Evolutionary conservation across 2,113 vertebrate genomes (phyloP).

Genomic region (Cynocephalus volans): DNA sequence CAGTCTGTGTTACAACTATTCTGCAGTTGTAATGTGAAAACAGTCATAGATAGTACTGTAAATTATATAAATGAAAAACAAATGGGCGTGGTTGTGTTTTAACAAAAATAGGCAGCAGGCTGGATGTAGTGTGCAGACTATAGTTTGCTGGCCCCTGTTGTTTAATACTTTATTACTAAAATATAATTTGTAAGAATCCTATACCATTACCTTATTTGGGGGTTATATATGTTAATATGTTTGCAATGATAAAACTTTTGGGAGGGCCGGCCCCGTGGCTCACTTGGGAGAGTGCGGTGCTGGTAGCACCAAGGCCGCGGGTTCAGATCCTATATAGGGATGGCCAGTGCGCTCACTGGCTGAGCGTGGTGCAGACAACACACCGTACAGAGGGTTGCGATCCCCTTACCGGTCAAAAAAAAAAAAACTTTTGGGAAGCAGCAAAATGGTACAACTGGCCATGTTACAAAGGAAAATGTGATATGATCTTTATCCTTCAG

Average conservation of each 20-base stretch:
- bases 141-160: neutral
- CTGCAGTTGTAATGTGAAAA: neutral
- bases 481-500: neutral
- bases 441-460: neutral
- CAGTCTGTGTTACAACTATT: neutral
- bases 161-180: neutral
- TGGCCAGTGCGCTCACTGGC: too few species aligned
- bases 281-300: too few species aligned
- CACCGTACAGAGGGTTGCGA: too few species aligned
- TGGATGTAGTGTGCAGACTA: neutral
- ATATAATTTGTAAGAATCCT: neutral
- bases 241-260: conserved; percentile 3
- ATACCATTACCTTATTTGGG: neutral
- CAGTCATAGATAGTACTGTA: neutral
- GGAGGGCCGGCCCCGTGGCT: neutral
- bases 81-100: neutral
- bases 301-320: too few species aligned
- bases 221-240: neutral
- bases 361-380: too few species aligned
- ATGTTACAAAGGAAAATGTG: neutral
- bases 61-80: neutral
- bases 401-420: too few species aligned
- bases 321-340: too few species aligned
- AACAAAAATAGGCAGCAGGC: neutral
- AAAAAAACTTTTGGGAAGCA: neutral